Percentiles rank a stretch among this genome's conserved stretches.
These are phyloP conservation scores for Scomber scombrus DNA, from an alignment of 2,113 vertebrate genomes.

Conservation along the genomic window DNA sequence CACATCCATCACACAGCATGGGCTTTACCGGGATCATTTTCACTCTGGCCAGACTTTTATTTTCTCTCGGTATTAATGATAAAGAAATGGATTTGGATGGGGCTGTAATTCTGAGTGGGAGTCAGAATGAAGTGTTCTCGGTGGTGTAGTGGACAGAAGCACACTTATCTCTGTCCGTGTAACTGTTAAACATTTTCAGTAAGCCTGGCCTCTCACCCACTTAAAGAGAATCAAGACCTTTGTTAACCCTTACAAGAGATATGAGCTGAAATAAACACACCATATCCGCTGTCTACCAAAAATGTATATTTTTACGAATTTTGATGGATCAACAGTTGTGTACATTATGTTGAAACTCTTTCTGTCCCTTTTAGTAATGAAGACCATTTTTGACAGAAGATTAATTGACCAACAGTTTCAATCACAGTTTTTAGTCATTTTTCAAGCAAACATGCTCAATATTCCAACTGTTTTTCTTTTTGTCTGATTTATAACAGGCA, in stretches of 20 bases:
- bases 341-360: no score
- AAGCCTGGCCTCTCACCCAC: not conserved
- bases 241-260: constrained; percentile 16
- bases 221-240: constrained; percentile 17
- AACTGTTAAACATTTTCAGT: constrained; percentile 6
- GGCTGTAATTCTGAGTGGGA: constrained; percentile 49
- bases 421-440: not conserved
- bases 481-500: not conserved
- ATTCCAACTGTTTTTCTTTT: not conserved
- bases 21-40: constrained; percentile 46
- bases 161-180: constrained; percentile 31
- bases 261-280: constrained; percentile 21
- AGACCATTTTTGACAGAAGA: no score
- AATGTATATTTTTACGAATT: not conserved
- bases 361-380: not conserved
- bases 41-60: constrained; percentile 49
- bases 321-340: not conserved
- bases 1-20: constrained; percentile 63
- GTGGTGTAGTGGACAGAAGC: constrained; percentile 32
- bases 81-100: constrained; percentile 35
- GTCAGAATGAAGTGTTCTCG: constrained; percentile 33
- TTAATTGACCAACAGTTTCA: no score
- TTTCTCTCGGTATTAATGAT: constrained; percentile 51
- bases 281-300: not conserved
- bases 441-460: no score